phyloP scores from a whole-genome alignment of 2,888 invertebrate species.

The Xestia sexstrigata region DNA sequence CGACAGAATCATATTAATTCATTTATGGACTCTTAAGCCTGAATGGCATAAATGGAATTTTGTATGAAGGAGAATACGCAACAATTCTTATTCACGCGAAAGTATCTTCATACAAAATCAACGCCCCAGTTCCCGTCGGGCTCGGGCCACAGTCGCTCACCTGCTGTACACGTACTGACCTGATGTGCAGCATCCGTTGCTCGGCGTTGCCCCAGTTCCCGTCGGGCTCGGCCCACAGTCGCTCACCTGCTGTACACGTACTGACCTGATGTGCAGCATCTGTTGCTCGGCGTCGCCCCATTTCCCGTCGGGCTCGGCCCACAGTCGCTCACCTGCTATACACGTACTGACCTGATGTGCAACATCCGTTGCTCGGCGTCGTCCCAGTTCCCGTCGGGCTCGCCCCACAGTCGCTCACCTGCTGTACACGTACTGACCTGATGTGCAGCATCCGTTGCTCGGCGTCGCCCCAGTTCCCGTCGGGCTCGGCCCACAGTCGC shows the following conservation, averaged over 20 bases:
- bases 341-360: slow-evolving; percentile 19
- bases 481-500: not conserved
- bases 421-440: not conserved
- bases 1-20: no score
- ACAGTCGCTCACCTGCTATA: slow-evolving; percentile 92
- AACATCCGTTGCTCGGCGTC: slow-evolving; percentile 8
- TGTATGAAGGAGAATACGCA: no score
- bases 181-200: slow-evolving; percentile 19
- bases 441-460: slow-evolving; percentile 5
- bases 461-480: not conserved
- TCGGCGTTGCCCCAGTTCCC: no score
- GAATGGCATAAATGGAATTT: no score
- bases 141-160: no score
- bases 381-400: no score
- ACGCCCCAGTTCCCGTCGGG: no score
- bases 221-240: no score
- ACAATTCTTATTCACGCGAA: no score
- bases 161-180: slow-evolving; percentile 5
- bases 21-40: no score
- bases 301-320: slow-evolving; percentile 92
- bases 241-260: not conserved
- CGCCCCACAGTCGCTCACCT: not conserved
- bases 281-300: not conserved
- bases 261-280: slow-evolving; percentile 8
- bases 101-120: no score